Evolutionary conservation across 1,140 invertebrate species (phyloP).

Genomic region (Zophobas atratus): DNA sequence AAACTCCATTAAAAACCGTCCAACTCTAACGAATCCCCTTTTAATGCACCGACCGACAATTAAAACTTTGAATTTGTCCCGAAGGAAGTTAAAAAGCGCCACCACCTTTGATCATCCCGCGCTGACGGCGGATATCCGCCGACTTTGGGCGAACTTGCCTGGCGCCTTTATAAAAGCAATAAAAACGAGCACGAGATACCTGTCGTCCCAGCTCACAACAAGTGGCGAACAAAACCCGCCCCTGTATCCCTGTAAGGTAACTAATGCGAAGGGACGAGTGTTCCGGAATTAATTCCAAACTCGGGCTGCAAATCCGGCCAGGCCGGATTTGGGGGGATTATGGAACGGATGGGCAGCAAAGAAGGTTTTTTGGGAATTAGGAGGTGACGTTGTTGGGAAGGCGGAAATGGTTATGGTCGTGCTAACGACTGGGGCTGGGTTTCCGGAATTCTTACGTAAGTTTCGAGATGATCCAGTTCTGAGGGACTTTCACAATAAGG

Average conservation of each 20-base stretch:
- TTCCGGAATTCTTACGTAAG: no score
- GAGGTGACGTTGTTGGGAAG: no score
- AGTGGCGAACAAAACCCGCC: not conserved
- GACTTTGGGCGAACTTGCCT: not conserved
- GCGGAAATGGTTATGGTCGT: no score
- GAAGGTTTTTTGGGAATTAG: no score
- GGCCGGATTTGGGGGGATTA: not conserved
- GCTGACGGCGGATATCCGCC: no score
- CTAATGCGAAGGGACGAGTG: not conserved
- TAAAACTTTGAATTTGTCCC: not conserved
- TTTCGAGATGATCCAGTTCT: no score
- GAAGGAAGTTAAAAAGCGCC: not conserved
- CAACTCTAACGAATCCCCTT: not conserved
- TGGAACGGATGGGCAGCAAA: no score
- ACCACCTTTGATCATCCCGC: not conserved
- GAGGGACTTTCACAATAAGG: no score
- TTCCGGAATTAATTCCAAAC: not conserved
- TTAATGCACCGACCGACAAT: not conserved
- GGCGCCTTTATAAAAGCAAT: not conserved
- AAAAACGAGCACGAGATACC: not conserved
- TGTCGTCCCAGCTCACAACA: not conserved
- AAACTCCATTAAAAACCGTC: slow-evolving; percentile 1
- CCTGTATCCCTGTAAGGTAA: no score
- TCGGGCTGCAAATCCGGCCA: not conserved
- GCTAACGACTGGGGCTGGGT: no score